Base-by-base conservation (phyloP, 2,888 invertebrate genomes). In the Dermolepida albohirtum region DNA sequence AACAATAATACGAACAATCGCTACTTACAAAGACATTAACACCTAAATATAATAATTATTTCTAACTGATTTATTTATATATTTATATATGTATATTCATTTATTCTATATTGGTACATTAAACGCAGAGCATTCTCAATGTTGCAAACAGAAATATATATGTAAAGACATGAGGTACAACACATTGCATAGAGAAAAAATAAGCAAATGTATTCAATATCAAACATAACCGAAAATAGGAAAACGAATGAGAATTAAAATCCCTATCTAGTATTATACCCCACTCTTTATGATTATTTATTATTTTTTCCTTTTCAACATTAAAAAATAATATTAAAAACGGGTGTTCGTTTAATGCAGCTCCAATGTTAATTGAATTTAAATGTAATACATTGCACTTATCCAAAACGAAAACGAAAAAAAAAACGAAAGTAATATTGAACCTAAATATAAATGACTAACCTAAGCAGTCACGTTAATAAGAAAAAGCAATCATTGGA, bases 21-120 rank as follows among this genome's bases (percentile, higher is more conserved):
- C 83, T 84, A 84, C 83, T 84, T 84, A 84, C 84, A 84, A 84
- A 83, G 83, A 84, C 83, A 80, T 81, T 84, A 83, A 83, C 83
- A 83, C 79, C 83, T 83, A 83, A 80, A 80, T 59, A 59, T 59
- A 59, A 59, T 81, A 81, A 81, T 81, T 81, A 78, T 77, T 79
- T 79, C 80, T 81, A 81, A 77, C 78, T 81, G 80, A 81, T 82
- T 81, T 82, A 82, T 83, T 81, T 82, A 83, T 83, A 68, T 76
- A 59, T 59, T 59, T 77, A 76, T 76, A 74, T 79, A 77, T 78
- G 71, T 81, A 82, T 81, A 82, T 79, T 81, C 78, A 80, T 80
- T 80, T 80, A 79, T 73, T 79, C 79, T 79, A 78, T 78, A 76
- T 76, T 78, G 77, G 79, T 78, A 80, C 78, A 79, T 77, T 74